Percentiles rank a stretch among this genome's conserved stretches.
Evolutionary conservation across 2,888 invertebrate genomes (phyloP).

Genomic region (Cantharis rufa): DNA sequence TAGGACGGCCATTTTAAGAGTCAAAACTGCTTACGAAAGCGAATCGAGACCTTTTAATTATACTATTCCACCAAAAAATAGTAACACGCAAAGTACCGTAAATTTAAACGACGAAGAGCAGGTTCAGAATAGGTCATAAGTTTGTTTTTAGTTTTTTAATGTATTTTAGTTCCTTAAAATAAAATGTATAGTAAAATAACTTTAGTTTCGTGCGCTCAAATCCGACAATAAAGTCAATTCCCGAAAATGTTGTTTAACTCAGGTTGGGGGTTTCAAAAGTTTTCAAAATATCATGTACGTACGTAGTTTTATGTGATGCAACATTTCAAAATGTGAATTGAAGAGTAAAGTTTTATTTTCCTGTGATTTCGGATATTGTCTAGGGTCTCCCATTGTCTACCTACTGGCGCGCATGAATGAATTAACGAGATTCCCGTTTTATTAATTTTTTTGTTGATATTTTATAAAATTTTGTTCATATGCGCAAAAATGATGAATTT

Average conservation of each 20-base stretch:
- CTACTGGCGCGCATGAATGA: too few species aligned
- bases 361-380: too few species aligned
- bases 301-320: too few species aligned
- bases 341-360: too few species aligned
- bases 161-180: background rate
- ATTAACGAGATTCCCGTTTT: too few species aligned
- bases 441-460: too few species aligned
- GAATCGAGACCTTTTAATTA: slow-evolving; percentile 64
- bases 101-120: slow-evolving; percentile 36
- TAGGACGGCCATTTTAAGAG: slow-evolving; percentile 61
- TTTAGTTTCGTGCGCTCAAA: background rate
- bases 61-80: slow-evolving; percentile 58
- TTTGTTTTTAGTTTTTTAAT: background rate
- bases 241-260: background rate
- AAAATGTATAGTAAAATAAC: background rate
- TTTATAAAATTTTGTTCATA: too few species aligned
- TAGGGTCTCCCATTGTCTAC: too few species aligned
- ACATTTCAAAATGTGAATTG: too few species aligned
- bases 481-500: too few species aligned
- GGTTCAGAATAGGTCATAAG: background rate
- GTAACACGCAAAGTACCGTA: slow-evolving; percentile 18
- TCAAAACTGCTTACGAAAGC: slow-evolving; percentile 61
- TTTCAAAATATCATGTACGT: too few species aligned
- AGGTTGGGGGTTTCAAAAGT: too few species aligned
- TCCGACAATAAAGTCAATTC: background rate